Evolutionary conservation across 2,888 invertebrate species (phyloP).

Genomic region (Rhaphigaster nebulosa): DNA sequence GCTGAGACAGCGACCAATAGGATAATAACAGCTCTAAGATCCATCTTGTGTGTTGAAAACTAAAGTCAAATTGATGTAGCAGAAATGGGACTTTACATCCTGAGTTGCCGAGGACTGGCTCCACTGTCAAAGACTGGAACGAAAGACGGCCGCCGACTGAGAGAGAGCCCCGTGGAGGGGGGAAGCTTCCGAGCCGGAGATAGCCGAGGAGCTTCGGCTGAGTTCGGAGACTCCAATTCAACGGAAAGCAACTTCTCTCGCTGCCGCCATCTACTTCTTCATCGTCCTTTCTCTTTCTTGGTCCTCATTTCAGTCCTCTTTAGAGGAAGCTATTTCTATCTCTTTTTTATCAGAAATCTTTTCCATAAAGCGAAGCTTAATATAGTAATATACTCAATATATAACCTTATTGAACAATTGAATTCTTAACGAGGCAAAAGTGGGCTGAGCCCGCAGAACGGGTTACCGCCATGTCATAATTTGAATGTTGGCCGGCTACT

Average conservation of each 20-base stretch:
- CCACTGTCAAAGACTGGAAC: background rate
- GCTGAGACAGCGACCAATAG: background rate
- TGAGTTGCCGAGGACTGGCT: background rate
- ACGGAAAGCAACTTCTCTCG: background rate
- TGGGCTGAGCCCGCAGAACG: no score
- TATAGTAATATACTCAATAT: no score
- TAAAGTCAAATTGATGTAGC: background rate
- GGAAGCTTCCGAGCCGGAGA: background rate
- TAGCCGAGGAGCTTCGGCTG: background rate
- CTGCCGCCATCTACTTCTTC: background rate
- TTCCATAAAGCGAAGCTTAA: no score
- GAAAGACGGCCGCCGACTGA: slow-evolving; percentile 34
- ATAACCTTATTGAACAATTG: no score
- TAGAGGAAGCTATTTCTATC: no score
- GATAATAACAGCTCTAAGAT: slow-evolving; percentile 6
- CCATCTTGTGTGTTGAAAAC: slow-evolving; percentile 1
- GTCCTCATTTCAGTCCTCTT: background rate
- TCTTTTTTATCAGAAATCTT: no score
- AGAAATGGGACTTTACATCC: slow-evolving; percentile 25
- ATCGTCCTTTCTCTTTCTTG: background rate
- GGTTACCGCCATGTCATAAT: no score
- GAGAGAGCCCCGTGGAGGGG: background rate
- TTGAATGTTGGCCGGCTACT: no score
- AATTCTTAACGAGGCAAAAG: no score
- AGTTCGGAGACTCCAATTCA: slow-evolving; percentile 40